Base-by-base conservation (phyloP, 1,140 invertebrate species). In the Oryzaephilus surinamensis region DNA sequence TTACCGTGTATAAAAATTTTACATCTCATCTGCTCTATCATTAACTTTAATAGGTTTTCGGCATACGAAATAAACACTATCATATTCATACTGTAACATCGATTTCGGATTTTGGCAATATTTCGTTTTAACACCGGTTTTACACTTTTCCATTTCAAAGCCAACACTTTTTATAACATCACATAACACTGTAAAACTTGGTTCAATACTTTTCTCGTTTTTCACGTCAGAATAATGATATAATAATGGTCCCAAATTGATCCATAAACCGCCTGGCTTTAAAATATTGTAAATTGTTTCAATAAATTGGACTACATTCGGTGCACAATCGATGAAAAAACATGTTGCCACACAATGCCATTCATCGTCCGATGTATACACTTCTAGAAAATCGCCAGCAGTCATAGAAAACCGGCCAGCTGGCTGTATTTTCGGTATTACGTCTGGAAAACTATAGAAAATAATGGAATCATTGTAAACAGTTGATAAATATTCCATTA, bases 241-340 rank as follows among this genome's bases (percentile, higher is more conserved):
- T 1, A 98, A 63, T 26, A 99, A 62, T 13, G 96, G 95, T 14
- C 95, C 94, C 49, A 92, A 63, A 69, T 92, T 93, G 38, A 93
- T 77, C 88, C 88, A 92, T 42, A 81, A 63, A 0, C 86, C 87
- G 2, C 84, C 84, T 8, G 89, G 87, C 62, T 87, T 85, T 2
- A 99, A 62, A 55, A 97, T 94, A 38, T 79, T 77, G 61, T 83
- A 91, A 56, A 98, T 97, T 13, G 81, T 84, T 67, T 97, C 91
- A 30, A 99, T 82, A 54, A 97, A 97, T 43, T 84, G 79, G 16
- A 97, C 82, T 4, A 98, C 81, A 63, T 98, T 98, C 35, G 88
- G 84, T 10, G 94, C 94, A 58, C 96, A 99, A 61, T 99, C 96
- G 39, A 99, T 89, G 60, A 99, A 99, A 65, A 99, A 99, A 51